Base-by-base conservation (phyloP, 2,113 vertebrate species). In the Loxodonta africana region DNA sequence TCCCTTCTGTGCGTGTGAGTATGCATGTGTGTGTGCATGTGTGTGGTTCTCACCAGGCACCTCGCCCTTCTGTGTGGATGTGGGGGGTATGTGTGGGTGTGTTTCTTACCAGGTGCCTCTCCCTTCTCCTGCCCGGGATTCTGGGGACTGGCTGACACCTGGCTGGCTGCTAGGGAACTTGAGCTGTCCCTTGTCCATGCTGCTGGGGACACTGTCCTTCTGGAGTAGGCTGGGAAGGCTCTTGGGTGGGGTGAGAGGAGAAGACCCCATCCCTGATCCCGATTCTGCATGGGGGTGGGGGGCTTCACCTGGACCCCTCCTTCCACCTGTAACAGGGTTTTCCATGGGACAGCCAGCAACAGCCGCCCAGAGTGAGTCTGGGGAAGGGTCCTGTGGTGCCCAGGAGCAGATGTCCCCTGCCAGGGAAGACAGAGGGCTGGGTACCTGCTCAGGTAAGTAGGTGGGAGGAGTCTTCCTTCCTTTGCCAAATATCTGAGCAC, bases 271-370 rank as follows among this genome's bases (percentile, higher is more conserved):
- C 81, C 90, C 67, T 44, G 37, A 69, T 41, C 62, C 48, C 51
- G 71, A 25, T 81, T 92, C 53, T 63, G 10, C 33, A 8, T 10
- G 8, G 69, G 11, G 60, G 18, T 18, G 17, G 23, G 9, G 33
- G 26, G 62, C 51, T 86, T 89, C 48, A 95, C 48, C 71, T 62
- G 76, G 57, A 48, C 37, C 33, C 48, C 15, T 48, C 78, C 60
- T 86, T 95, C 86, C 81, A 6, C 85, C 53, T 87, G 0, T 77
- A 10, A 48, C 95, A 98, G 98, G 98, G 2, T 87, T 97, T 78
- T 95, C 97, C 21, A 37, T 95, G 78, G 86, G 97, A 88, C 97
- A 98, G n/a, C 93, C 74, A 0, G 97, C 98, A 88, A 94, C 96
- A 4, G 88, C 96, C 14, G 96, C 96, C 11, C 97, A 95, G 74